Conservation (phyloP, 2,888 invertebrate genomes). For the Tanytarsus gracilentus region DNA sequence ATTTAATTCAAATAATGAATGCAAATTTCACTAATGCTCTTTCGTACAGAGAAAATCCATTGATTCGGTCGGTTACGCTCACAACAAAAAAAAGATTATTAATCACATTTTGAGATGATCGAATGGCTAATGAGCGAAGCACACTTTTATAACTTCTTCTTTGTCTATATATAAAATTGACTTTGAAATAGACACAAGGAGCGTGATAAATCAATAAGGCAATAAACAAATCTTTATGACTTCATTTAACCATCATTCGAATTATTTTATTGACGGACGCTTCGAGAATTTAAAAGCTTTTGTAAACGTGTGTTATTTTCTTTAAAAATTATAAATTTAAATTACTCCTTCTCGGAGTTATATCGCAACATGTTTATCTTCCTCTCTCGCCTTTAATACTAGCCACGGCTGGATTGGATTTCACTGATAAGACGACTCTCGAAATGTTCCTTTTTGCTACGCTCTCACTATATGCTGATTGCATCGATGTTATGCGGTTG, state of each 20-base stretch:
- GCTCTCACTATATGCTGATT: not conserved
- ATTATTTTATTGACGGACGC: slow-evolving; percentile 17
- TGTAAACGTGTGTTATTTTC: not conserved
- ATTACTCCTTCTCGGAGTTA: not conserved
- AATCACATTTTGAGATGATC: not conserved
- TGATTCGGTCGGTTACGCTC: slow-evolving; percentile 21
- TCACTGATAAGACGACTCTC: not conserved
- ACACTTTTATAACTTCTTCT: not conserved
- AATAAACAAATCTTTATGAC: slow-evolving; percentile 26
- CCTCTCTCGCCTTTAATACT: not conserved
- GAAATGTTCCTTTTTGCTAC: not conserved
- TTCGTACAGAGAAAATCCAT: too few species aligned
- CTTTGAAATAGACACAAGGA: not conserved
- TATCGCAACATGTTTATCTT: not conserved
- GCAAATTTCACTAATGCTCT: too few species aligned
- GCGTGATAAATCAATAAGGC: slow-evolving; percentile 21
- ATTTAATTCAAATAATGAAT: too few species aligned
- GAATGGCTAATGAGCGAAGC: slow-evolving; percentile 16
- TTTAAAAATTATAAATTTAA: not conserved
- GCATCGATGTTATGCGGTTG: not conserved
- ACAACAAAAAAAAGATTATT: slow-evolving; percentile 3
- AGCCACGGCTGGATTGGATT: not conserved
- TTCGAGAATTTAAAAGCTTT: too few species aligned
- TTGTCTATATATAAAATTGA: not conserved
- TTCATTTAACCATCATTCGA: slow-evolving; percentile 24